Evolutionary conservation across 1,140 invertebrate genomes (phyloP), one percentile per base, ranked within the genome.

Genomic region (Venturia canescens): DNA sequence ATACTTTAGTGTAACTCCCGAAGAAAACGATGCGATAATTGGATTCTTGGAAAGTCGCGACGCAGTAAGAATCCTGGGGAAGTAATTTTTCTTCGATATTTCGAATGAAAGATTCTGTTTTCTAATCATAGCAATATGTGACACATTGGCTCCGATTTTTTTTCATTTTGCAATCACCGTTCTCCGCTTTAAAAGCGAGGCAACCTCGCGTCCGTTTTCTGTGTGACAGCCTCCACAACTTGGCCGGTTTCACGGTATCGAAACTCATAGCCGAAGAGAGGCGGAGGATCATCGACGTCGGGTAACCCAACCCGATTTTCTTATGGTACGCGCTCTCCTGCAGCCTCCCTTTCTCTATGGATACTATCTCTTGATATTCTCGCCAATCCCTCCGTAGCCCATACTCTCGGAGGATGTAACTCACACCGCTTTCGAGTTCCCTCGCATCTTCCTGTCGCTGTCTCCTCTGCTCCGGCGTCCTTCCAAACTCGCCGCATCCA

Each of bases 351-450:
- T 7, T 53, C 50, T 53, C 50, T 53, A 53, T 53, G 18, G 50
- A 18, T 21, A 77, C 76, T 83, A 81, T 81, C 80, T 80, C 80
- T 90, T 80, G 91, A 80, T 83, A 83, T 84, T 85, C 82, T 82
- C 85, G 84, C 78, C 84, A 82, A 83, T 84, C 82, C 83, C 80
- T 83, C 83, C 70, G 66, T 78, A 57, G 70, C 34, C 63, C 75
- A 34, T 53, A 53, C 76, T 82, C 66, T 27, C 27, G 5, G 6
- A 27, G 60, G 60, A 63, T 63, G 15, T 44, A 79, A 60, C 66
- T 78, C 38, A 27, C 57, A 11, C 48, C 60, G 16, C 53, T n/a
- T 50, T 69, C 57, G 57, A 50, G 18, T 34, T 78, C 66, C 66
- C 50, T 48, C 38, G 26, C 67, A 34, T 77, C 69, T 76, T 78